These are phyloP conservation scores for Pristionchus fissidentatus DNA, from an alignment of 2,888 invertebrate genomes.

Conservation along the genomic window DNA sequence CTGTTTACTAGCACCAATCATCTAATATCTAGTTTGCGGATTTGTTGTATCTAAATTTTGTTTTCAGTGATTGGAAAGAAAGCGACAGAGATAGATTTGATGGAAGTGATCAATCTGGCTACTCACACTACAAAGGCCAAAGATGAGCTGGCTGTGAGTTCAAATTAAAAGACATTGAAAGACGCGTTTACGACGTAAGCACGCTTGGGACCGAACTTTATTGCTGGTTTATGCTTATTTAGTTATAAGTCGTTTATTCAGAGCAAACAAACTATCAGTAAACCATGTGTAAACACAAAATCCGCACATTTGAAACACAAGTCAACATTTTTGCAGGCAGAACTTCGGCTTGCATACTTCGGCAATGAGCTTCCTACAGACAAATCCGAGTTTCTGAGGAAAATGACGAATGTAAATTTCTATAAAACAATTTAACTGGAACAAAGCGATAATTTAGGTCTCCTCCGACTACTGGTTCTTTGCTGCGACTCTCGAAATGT, in stretches of 20 bases:
- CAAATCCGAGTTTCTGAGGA: conserved; percentile 57
- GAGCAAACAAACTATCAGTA: background rate
- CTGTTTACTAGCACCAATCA: too few relatives aligned
- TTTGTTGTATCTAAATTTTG: too few relatives aligned
- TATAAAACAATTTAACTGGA: background rate
- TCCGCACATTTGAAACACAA: background rate
- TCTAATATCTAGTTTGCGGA: too few relatives aligned
- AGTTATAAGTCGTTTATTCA: too few relatives aligned
- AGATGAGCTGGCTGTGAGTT: background rate
- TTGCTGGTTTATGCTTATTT: too few relatives aligned
- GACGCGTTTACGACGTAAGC: background rate
- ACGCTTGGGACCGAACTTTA: too few relatives aligned
- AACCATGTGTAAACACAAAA: too few relatives aligned
- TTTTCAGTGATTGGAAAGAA: conserved; percentile 51
- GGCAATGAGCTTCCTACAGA: conserved; percentile 53
- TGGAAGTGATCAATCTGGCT: conserved; percentile 34
- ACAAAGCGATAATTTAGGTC: background rate
- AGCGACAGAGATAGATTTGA: background rate
- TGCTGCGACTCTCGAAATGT: background rate
- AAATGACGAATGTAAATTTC: conserved; percentile 54
- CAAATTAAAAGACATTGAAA: background rate
- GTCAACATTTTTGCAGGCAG: conserved; percentile 57
- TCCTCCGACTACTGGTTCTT: conserved; percentile 9
- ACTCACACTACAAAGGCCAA: conserved; percentile 9
- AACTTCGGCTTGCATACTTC: conserved; percentile 64